Base-by-base conservation (phyloP, 35 echinoderm and acorn worm genomes). In the Chiridota heheva region DNA sequence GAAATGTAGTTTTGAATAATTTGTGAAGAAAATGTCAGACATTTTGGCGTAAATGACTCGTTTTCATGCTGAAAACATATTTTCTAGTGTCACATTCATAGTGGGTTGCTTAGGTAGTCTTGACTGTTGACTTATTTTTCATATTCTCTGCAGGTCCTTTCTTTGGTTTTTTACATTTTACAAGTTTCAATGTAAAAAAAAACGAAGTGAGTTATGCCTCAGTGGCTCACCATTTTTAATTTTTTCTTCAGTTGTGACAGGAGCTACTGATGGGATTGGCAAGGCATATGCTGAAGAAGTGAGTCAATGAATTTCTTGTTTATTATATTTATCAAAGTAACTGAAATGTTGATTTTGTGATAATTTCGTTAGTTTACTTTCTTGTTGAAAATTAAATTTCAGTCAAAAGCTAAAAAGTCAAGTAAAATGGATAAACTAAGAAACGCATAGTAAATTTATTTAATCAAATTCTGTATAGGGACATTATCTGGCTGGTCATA, bases 261-360 rank as follows among this genome's bases (percentile, higher is more conserved):
- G 91, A 57, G 81, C 86, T 22, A 95, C 91, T 17, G 86, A 95
- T 95, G 91, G 91, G 7, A 95, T 95, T 76, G 91, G 91, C 0
- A 95, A 95, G 44, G 91, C 91, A 0, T 95, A 95, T 59, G 91
- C 86, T 27, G 86, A 95, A 69, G 63, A 95, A 81, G 86, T 95
- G 76, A 29, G 32, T 32, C 5, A 40, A 15, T 7, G 27, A 22
- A n/a, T n/a, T n/a, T n/a, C n/a, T n/a, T n/a, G n/a, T n/a, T n/a
- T n/a, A n/a, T n/a, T n/a, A n/a, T n/a, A n/a, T n/a, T n/a, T n/a
- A n/a, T 12, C n/a, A n/a, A 12, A 51, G 8, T 53, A 53, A 12
- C 10, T 12, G n/a, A 53, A n/a, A 12, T n/a, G n/a, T n/a, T 12
- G 47, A 10, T 53, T 12, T 12, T 12, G 10, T 12, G 22, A n/a